Conservation (phyloP, 2,797 vertebrate genomes). For the Heterohyrax brucei region DNA sequence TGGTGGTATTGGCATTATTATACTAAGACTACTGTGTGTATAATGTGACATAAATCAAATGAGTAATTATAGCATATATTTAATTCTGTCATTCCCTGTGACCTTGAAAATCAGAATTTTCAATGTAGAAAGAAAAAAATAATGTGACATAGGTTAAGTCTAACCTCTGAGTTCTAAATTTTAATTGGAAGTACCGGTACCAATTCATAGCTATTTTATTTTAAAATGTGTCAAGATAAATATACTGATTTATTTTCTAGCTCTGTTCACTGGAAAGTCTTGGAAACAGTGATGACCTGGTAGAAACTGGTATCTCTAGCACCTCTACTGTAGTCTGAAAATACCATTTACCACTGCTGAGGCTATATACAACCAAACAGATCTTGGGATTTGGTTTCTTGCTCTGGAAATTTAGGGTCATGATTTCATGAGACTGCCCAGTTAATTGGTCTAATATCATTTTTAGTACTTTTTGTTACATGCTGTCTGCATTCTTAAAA, state of each 20-base stretch:
- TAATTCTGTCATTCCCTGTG: neutral
- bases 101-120: too few relatives aligned
- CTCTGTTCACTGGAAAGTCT: constrained; percentile 7
- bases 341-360: too few relatives aligned
- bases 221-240: neutral
- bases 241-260: neutral
- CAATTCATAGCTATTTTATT: neutral
- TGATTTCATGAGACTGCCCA: too few relatives aligned
- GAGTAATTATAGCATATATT: neutral
- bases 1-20: neutral
- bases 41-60: neutral
- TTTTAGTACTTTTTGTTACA: too few relatives aligned
- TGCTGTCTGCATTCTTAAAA: too few relatives aligned
- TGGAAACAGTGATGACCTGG: neutral
- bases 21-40: neutral
- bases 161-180: neutral
- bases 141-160: neutral
- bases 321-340: too few relatives aligned
- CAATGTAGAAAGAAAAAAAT: neutral
- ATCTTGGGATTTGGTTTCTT: too few relatives aligned
- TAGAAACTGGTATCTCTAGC: neutral
- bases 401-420: too few relatives aligned
- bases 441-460: too few relatives aligned
- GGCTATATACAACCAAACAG: too few relatives aligned
- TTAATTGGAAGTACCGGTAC: neutral